A percentile compares a stretch with the other conserved stretches of the same genome.
phyloP scores from a whole-genome alignment of 2,113 vertebrate genomes.

The Albula glossodonta region DNA sequence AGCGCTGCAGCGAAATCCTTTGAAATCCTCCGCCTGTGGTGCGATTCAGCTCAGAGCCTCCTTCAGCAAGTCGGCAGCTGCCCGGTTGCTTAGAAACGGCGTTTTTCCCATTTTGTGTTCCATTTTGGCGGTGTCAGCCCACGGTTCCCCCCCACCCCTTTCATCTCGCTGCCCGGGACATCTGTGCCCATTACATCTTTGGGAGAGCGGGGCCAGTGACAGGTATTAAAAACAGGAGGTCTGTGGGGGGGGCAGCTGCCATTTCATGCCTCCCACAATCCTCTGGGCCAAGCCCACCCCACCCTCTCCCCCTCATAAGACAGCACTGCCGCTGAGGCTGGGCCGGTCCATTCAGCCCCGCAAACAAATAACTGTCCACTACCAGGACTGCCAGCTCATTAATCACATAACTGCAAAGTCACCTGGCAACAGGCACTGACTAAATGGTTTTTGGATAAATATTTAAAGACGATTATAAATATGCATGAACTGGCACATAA shows the following conservation, averaged over 20 bases:
- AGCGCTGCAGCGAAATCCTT: not conserved
- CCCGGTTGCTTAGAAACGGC: constrained; percentile 7
- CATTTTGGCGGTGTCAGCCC: constrained; percentile 4
- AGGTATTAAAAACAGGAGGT: not conserved
- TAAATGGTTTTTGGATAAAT: not conserved
- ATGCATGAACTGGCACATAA: not conserved
- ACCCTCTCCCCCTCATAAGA: not conserved
- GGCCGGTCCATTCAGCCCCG: not conserved
- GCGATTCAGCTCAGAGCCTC: not conserved
- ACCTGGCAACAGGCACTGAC: not conserved
- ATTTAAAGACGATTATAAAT: not conserved
- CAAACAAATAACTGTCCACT: not conserved
- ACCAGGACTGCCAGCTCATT: not conserved
- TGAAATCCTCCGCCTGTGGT: not conserved
- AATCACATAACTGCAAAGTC: not conserved
- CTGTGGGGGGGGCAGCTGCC: not conserved
- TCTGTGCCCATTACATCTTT: not conserved
- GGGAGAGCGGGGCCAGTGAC: not conserved
- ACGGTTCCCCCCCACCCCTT: not conserved
- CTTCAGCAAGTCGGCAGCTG: not conserved
- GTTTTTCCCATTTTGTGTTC: constrained; percentile 10
- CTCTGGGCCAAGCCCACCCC: not conserved
- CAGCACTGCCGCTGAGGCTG: not conserved
- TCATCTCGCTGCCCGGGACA: constrained; percentile 11
- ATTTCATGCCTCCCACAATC: not conserved